Base-by-base conservation (phyloP, 1,140 invertebrate genomes). In the Maconellicoccus hirsutus region DNA sequence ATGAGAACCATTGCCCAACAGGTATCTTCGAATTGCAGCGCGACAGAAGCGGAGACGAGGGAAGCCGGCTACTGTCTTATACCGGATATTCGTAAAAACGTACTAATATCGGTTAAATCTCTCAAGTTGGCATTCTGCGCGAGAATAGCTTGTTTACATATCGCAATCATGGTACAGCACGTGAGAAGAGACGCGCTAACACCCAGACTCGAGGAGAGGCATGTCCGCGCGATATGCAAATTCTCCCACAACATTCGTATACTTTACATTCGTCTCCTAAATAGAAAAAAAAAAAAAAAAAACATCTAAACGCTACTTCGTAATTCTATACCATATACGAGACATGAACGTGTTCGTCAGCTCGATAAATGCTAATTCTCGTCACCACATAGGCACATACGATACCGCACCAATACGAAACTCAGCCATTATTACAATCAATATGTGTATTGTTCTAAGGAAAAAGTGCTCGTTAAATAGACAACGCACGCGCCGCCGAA, bases 61-160 rank as follows among this genome's bases (percentile, higher is more conserved):
- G 59, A 16, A 61, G 59, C 3, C 16, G 59, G 59, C 4, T 10
- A 27, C 19, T 33, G 69, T 33, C 12, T 70, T 27, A 70, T 39
- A 29, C 69, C 33, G 27, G 69, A 70, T 39, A 70, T 70, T 33
- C 29, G 29, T 33, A 52, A 66, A 66, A 66, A 10, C 22, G 10
- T 66, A 66, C 3, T 66, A 66, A 66, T 66, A 66, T 66, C 61
- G 19, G 25, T 66, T 66, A 22, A 66, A 66, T 66, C 61, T 66
- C 61, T 66, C 61, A 66, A 66, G 10, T 66, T 66, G 10, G 61
- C 61, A 66, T 19, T 66, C 19, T 66, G 10, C 27, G 27, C 27
- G 21, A 38, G 6, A 33, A 33, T 70, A 29, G 69, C 27, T 38
- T 38, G 27, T 70, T 70, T 70, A 39, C 69, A 38, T 29, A 70